phyloP scores from a whole-genome alignment of 2,888 invertebrate species.

The Elgonia sp. region DNA sequence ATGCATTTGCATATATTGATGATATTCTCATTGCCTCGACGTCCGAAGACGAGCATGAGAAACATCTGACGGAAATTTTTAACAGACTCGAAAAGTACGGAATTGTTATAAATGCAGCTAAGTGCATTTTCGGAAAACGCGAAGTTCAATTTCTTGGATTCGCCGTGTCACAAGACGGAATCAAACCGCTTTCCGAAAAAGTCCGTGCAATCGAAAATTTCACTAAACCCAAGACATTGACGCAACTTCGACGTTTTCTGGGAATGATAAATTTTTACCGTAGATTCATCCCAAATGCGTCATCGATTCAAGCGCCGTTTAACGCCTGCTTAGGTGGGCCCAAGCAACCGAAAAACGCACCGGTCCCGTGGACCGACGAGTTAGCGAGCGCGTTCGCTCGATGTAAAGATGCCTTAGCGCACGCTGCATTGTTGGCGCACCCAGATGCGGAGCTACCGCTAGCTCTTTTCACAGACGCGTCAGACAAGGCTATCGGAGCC shows the following conservation, averaged over 20 bases:
- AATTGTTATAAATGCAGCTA: constrained; percentile 13
- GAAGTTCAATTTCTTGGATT: constrained; percentile 5
- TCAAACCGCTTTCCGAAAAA: neutral
- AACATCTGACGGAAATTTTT: constrained; percentile 23
- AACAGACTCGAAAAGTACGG: neutral
- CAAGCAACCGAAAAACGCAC: neutral
- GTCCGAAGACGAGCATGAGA: constrained; percentile 28
- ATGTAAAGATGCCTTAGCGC: neutral
- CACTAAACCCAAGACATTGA: neutral
- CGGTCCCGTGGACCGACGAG: neutral
- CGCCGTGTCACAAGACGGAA: neutral
- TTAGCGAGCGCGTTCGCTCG: neutral
- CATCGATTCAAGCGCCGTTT: constrained; percentile 8
- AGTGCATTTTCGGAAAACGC: neutral
- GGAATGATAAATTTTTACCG: no score
- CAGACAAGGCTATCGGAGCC: neutral
- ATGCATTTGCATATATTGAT: constrained; percentile 83
- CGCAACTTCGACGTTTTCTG: neutral
- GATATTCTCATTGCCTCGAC: constrained; percentile 80
- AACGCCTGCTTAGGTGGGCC: neutral
- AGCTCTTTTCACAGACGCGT: constrained; percentile 3
- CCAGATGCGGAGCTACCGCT: neutral
- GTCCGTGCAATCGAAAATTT: neutral
- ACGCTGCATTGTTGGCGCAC: neutral
- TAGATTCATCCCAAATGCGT: neutral